Percentiles rank a stretch among this genome's conserved stretches.
Evolutionary conservation across 2,797 vertebrate species (phyloP).

Genomic region (Anisognathus igniventris): DNA sequence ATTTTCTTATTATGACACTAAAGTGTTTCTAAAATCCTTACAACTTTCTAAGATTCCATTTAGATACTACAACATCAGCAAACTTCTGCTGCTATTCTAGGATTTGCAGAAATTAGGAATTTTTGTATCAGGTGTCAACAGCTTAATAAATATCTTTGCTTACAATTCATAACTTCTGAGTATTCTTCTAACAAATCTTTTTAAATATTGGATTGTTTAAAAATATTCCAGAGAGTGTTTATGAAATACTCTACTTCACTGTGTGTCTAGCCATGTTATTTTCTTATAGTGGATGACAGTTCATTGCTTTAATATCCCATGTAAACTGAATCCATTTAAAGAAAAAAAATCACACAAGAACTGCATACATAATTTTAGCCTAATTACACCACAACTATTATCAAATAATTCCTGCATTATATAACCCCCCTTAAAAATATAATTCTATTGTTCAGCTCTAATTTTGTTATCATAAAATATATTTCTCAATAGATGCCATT

Average conservation of each 20-base stretch:
- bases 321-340: constrained; percentile 30
- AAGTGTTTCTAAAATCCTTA: background rate
- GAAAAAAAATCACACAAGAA: background rate
- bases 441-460: background rate
- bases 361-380: constrained; percentile 27
- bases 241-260: background rate
- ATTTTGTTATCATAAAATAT: background rate
- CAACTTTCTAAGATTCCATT: background rate
- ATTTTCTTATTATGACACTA: background rate
- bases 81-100: background rate
- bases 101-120: background rate
- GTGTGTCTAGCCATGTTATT: background rate
- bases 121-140: background rate
- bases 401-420: background rate
- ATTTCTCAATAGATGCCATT: background rate
- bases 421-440: background rate
- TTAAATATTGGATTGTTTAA: background rate
- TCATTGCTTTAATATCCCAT: constrained; percentile 12
- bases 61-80: background rate
- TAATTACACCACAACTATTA: background rate
- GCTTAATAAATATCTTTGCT: background rate
- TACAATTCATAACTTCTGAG: background rate
- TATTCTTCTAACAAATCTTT: background rate
- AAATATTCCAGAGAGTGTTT: background rate
- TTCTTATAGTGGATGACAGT: background rate